Base-by-base conservation (phyloP, 2,113 vertebrate species). In the Halcyon malimbica region DNA sequence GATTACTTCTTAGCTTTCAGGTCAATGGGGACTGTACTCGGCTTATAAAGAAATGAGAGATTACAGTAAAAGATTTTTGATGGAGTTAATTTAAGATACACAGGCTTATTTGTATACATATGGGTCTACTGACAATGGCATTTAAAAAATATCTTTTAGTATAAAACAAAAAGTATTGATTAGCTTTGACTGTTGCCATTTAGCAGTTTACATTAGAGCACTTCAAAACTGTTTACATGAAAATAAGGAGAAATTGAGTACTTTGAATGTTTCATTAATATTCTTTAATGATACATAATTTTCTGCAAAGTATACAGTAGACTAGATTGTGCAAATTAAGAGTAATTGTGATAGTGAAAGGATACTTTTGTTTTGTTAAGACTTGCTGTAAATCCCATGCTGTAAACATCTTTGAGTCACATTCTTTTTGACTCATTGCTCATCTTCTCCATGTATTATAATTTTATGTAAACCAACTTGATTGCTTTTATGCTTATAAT, bases 81-180 rank as follows among this genome's bases (percentile, higher is more conserved):
- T 91, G 70, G 51, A 96, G 67, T 85, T 97, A 20, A 86, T 91
- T 95, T 96, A 96, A 97, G 96, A 93, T 77, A 59, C n/a, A 91
- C 31, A 68, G 74, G 28, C 17, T 53, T 96, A 74, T 15, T 94
- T 96, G 54, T 93, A 63, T 93, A 54, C 28, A 51, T 95, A 70
- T 0, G 4, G 62, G n/a, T 90, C 44, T 89, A 53, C 37, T 76
- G 83, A 74, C 77, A 97, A 50, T 85, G 69, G 91, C 91, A 91
- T 86, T 89, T 87, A 39, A 89, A 96, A 90, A 83, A 44, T 75
- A 93, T 67, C 53, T 95, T 97, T 93, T 81, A 89, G 57, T 79
- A 83, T 83, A 68, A 98, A 96, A 94, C 93, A 93, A 75, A 94
- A 94, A 70, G 26, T 94, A 97, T 94, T 95, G 96, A 98, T 97